Conservation (phyloP, 2,888 invertebrate genomes). For the Patella pellucida region DNA sequence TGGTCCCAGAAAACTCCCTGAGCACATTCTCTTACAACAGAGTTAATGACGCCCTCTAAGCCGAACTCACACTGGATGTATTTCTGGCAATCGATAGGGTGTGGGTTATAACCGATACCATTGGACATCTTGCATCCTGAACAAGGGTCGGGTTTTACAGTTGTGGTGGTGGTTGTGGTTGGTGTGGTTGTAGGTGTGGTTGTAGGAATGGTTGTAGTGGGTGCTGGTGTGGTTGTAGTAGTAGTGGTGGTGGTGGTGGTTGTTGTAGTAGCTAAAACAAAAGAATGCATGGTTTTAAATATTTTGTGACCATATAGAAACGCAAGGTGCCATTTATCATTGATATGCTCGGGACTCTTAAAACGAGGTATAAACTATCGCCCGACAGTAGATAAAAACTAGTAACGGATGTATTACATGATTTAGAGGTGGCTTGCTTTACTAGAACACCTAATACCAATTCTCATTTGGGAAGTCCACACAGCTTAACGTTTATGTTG, state of each 20-base stretch:
- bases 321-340: too few relatives aligned
- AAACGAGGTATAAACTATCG: too few relatives aligned
- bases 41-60: slow-evolving; percentile 21
- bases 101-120: slow-evolving; percentile 41
- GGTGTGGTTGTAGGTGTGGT: not conserved
- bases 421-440: too few relatives aligned
- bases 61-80: slow-evolving; percentile 37
- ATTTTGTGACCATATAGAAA: too few relatives aligned
- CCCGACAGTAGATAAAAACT: too few relatives aligned
- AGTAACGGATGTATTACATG: too few relatives aligned
- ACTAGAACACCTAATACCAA: too few relatives aligned
- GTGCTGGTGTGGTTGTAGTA: not conserved
- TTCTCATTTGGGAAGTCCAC: too few relatives aligned
- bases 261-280: not conserved
- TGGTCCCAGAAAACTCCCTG: slow-evolving; percentile 42
- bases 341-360: too few relatives aligned
- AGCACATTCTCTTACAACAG: slow-evolving; percentile 32
- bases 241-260: not conserved
- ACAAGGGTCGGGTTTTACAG: slow-evolving; percentile 32
- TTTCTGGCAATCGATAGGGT: slow-evolving; percentile 34
- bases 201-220: not conserved
- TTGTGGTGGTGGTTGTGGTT: not conserved
- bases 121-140: slow-evolving; percentile 35
- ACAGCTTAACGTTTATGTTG: too few relatives aligned
- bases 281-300: too few relatives aligned